phyloP scores from a whole-genome alignment of 2,797 vertebrate genomes.

The Capromys pilorides region DNA sequence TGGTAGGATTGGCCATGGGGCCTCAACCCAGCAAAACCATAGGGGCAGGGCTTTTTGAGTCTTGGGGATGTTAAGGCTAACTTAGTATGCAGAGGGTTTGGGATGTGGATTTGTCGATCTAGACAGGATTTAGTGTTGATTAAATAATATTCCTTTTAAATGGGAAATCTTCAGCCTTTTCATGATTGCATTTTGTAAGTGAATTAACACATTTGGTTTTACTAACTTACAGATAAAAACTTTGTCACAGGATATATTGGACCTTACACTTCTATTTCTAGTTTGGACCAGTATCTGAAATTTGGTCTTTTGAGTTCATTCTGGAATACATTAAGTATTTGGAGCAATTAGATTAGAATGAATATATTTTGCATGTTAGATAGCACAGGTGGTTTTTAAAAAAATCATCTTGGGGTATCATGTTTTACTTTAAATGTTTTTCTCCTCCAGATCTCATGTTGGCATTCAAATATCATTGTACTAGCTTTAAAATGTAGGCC shows the following conservation, averaged over 20 bases:
- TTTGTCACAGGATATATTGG: background rate
- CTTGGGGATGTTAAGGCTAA: background rate
- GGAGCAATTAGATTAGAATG: background rate
- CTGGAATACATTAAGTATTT: background rate
- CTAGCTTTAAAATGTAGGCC: background rate
- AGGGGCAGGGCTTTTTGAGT: background rate
- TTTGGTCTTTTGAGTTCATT: background rate
- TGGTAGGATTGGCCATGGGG: too few species aligned
- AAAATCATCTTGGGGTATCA: background rate
- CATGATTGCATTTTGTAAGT: background rate
- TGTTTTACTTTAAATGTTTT: background rate
- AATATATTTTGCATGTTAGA: background rate
- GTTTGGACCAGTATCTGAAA: background rate
- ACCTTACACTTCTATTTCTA: background rate
- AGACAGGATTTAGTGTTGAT: background rate
- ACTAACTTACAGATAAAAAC: background rate
- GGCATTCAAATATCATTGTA: background rate
- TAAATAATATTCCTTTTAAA: background rate
- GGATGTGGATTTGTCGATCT: background rate
- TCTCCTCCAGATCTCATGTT: background rate
- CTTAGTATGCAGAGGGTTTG: background rate
- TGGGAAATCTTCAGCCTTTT: background rate
- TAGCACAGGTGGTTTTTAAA: too few species aligned
- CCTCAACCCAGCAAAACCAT: background rate
- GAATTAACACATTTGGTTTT: background rate